Evolutionary conservation across 2,797 vertebrate genomes (phyloP), one percentile per base, ranked within the genome.

Genomic region (Parotocinclus haroldoi): DNA sequence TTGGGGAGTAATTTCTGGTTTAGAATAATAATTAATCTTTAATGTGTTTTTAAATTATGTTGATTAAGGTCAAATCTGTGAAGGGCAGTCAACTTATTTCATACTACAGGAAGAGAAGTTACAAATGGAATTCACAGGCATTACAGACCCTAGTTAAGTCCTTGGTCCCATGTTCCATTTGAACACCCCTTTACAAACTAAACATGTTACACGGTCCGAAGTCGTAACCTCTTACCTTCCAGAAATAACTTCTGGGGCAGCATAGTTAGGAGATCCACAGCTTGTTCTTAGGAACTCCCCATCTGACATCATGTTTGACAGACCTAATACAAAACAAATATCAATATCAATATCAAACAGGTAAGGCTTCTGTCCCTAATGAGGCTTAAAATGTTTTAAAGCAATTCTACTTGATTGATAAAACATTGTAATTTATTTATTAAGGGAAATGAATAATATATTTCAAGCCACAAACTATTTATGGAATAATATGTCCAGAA

Each of bases 301-400:
- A 61, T 99, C 97, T 73, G 96, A 98, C 97, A 99, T 99, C 97
- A 99, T 99, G 85, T 99, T 99, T 54, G 97, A 99, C 70, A 99
- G 82, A 9, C 97, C 97, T 99, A 76, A 73, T 38, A 78, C 50
- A 49, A 78, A 80, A 68, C 48, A 78, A 12, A 68, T 51, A 10
- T 42, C 37, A 69, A 36, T 1, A 1, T 18, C 66, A 48, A 67
- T 19, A 17, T 39, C 37, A 45, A 12, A 63, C 6, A 17, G 9
- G 9, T 13, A 8, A 37, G 18, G 45, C 17, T 27, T 13, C 13
- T 46, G 7, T n/a, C 45, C 14, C 18, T 39, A 14, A 39, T 18
- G 10, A 11, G 0, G 7, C 0, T 7, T n/a, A 49, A 12, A 17
- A n/a, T 18, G 14, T 16, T 10, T 13, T 4, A 16, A 37, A 16